Evolutionary conservation across 2,888 invertebrate genomes (phyloP).

Genomic region (Rhopalosiphum nymphaeae): DNA sequence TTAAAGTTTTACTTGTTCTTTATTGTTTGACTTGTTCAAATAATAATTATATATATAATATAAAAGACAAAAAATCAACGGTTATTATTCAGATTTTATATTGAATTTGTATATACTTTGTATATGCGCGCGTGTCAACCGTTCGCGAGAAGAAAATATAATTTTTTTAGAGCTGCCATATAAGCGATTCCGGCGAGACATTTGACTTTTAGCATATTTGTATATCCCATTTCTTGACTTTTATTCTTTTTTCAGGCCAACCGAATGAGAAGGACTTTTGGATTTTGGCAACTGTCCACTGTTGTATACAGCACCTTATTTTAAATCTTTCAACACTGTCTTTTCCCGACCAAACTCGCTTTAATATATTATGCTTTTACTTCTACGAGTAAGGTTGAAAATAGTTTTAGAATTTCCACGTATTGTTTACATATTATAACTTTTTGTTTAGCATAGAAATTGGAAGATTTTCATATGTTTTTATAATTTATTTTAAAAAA

Average conservation of each 20-base stretch:
- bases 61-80: no score
- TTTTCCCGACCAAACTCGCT: background rate
- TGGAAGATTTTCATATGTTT: background rate
- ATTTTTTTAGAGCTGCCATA: background rate
- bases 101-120: no score
- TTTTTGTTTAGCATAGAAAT: no score
- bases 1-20: background rate
- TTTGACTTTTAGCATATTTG: background rate
- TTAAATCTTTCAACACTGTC: background rate
- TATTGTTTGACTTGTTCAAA: background rate
- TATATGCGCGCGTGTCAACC: no score
- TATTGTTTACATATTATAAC: background rate
- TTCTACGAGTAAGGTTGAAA: background rate
- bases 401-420: background rate
- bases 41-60: background rate
- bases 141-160: background rate
- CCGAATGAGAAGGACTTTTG: background rate
- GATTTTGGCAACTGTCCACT: constrained; percentile 10
- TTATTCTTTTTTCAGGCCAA: background rate
- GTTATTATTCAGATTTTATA: no score
- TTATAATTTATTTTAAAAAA: background rate
- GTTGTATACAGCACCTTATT: background rate
- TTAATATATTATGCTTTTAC: background rate
- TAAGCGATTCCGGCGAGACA: background rate
- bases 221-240: background rate